Evolutionary conservation across 92 coral and sea anemone species (phyloP).

Genomic region (Epizoanthus fatuus): DNA sequence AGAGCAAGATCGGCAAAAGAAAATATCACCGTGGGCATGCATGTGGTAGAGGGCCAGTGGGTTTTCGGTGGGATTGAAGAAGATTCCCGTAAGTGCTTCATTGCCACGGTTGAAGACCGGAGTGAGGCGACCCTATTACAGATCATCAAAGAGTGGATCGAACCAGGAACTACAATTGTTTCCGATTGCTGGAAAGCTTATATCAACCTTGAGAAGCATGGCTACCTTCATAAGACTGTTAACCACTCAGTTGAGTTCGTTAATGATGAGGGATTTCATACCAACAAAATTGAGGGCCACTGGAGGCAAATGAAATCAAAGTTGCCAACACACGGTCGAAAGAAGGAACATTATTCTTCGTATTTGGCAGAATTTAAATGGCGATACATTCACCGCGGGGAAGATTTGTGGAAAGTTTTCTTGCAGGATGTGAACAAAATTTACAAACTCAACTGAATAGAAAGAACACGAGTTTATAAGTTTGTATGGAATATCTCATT

Average conservation of each 20-base stretch:
- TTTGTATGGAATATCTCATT: not conserved
- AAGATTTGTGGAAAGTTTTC: no score
- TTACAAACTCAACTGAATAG: not conserved
- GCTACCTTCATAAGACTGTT: slow-evolving; percentile 8
- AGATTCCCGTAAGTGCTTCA: slow-evolving; percentile 54
- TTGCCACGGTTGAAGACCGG: slow-evolving; percentile 50
- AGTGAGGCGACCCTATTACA: slow-evolving; percentile 53
- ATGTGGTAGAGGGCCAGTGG: slow-evolving; percentile 64
- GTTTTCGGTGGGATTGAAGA: slow-evolving; percentile 63
- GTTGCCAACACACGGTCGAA: not conserved
- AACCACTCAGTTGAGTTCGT: not conserved
- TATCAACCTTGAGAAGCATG: slow-evolving; percentile 17
- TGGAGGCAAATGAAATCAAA: slow-evolving; percentile 10
- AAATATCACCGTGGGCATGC: slow-evolving; percentile 57
- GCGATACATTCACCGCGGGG: no score
- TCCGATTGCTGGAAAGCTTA: not conserved
- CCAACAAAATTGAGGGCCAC: slow-evolving; percentile 25
- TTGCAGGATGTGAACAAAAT: not conserved
- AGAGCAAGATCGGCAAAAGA: slow-evolving; percentile 55
- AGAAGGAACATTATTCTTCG: not conserved
- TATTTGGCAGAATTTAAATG: no score
- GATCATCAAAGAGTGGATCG: slow-evolving; percentile 61
- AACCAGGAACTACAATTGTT: slow-evolving; percentile 33
- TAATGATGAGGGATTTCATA: not conserved
- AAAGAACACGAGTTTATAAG: not conserved